phyloP scores from a whole-genome alignment of 2,888 invertebrate species.

The Eulithis testata region DNA sequence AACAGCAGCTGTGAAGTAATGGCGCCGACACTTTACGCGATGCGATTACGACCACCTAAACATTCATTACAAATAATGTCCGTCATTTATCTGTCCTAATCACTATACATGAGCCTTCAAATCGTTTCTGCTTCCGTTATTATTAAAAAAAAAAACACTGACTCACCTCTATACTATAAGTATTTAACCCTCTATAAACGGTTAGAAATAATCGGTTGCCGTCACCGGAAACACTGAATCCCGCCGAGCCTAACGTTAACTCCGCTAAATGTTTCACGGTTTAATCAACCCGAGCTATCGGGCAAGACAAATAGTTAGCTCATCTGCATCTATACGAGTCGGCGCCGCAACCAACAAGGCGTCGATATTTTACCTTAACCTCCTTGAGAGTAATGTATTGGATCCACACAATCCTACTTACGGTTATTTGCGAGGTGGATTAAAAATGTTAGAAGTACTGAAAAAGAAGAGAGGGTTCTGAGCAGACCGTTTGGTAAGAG shows the following conservation, averaged over 20 bases:
- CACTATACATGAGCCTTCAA: slow-evolving; percentile 69
- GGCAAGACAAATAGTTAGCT: slow-evolving; percentile 83
- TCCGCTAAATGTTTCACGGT: slow-evolving; percentile 80
- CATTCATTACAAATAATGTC: slow-evolving; percentile 85
- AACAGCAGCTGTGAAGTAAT: slow-evolving; percentile 82
- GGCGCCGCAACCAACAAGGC: slow-evolving; percentile 70
- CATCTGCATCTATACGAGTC: slow-evolving; percentile 84
- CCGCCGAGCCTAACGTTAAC: slow-evolving; percentile 61
- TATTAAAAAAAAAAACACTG: slow-evolving; percentile 52
- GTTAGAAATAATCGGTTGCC: slow-evolving; percentile 36
- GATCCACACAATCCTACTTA: slow-evolving; percentile 41
- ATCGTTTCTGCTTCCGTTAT: slow-evolving; percentile 55
- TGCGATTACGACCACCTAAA: slow-evolving; percentile 84
- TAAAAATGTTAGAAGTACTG: slow-evolving; percentile 38
- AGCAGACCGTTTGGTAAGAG: slow-evolving; percentile 38
- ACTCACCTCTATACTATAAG: slow-evolving; percentile 35
- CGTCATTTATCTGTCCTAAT: slow-evolving; percentile 83
- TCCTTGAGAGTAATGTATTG: slow-evolving; percentile 51
- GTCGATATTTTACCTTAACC: slow-evolving; percentile 72
- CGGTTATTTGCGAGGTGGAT: slow-evolving; percentile 31
- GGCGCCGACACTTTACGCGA: slow-evolving; percentile 83
- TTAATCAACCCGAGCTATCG: slow-evolving; percentile 82
- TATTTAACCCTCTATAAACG: slow-evolving; percentile 29
- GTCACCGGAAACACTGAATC: slow-evolving; percentile 31
- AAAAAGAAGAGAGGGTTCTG: slow-evolving; percentile 36